Base-by-base conservation (phyloP, 2,888 invertebrate species). In the Tridacna gigas region DNA sequence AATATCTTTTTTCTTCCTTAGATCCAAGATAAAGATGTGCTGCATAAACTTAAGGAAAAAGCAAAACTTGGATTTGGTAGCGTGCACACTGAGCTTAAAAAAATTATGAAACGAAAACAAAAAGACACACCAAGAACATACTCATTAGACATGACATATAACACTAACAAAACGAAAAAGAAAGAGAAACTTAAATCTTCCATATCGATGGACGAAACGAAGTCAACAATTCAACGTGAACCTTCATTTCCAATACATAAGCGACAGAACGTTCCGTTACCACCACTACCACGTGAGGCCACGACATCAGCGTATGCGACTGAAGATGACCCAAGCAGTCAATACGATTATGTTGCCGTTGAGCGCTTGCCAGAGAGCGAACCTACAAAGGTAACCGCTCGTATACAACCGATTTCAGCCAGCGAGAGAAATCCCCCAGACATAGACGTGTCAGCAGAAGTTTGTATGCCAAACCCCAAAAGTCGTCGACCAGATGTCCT, bases 41-140 rank as follows among this genome's bases (percentile, higher is more conserved):
- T 69, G 28, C 47, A 45, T 5, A 69, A 47, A 28, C 45, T 69
- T n/a, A 69, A n/a, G n/a, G 45, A 69, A n/a, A 69, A 28, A 47
- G 69, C 69, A 69, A 69, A 69, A 47, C 69, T 69, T 4, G 69
- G 69, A 0, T 69, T 45, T 47, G 47, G 28, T 15, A n/a, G 45
- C 12, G 69, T 69, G 15, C 69, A 69, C 69, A n/a, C 15, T 5
- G 69, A 69, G 28, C 18, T 37, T 37, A 37, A 37, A 37, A 37
- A 37, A 37, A 37, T 37, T 2, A 37, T 37, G 7, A 37, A 37
- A 37, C 2, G 37, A 37, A 37, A 37, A 37, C 37, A 37, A 37
- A 37, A 7, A 37, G 37, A 37, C 37, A 7, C 7, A 7, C 7
- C 37, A 37, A 37, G 37, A 37, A 37, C 37, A 37, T 7, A 37